phyloP scores from a whole-genome alignment of 2,113 vertebrate species.

The Mobula hypostoma region DNA sequence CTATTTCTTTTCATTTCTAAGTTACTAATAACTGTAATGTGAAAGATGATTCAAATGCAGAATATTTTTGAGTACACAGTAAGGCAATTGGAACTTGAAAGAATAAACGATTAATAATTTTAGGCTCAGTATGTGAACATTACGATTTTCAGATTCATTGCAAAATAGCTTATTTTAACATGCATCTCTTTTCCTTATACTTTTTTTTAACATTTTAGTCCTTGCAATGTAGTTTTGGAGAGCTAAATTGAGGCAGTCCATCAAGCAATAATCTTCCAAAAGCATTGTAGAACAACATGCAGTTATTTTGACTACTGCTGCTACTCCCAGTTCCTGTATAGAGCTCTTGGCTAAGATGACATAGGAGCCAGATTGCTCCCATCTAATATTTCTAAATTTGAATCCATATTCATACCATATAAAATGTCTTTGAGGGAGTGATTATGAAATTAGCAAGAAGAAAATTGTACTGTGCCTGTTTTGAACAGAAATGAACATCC shows the following conservation, averaged over 20 bases:
- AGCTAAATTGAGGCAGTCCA: not conserved
- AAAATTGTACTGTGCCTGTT: not conserved
- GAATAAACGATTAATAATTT: not conserved
- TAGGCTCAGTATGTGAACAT: not conserved
- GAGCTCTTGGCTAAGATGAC: not conserved
- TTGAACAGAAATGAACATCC: not conserved
- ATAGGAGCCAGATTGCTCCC: not conserved
- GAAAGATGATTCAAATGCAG: not conserved
- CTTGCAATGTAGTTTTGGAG: not conserved
- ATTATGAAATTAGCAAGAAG: not conserved
- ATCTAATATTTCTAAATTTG: slow-evolving; percentile 21
- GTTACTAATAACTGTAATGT: not conserved
- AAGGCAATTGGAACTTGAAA: not conserved
- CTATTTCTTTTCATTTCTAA: not conserved
- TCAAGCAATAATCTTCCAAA: not conserved
- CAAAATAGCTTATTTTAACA: not conserved
- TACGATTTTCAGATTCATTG: not conserved
- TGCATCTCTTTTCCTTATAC: not conserved
- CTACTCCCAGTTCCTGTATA: not conserved
- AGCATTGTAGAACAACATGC: not conserved
- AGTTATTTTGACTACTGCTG: not conserved
- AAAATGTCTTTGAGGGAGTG: not conserved
- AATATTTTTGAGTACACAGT: not conserved
- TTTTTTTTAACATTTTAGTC: not conserved
- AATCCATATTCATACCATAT: not conserved